phyloP scores from a whole-genome alignment of 2,797 vertebrate genomes.

The Alfaro cultratus region DNA sequence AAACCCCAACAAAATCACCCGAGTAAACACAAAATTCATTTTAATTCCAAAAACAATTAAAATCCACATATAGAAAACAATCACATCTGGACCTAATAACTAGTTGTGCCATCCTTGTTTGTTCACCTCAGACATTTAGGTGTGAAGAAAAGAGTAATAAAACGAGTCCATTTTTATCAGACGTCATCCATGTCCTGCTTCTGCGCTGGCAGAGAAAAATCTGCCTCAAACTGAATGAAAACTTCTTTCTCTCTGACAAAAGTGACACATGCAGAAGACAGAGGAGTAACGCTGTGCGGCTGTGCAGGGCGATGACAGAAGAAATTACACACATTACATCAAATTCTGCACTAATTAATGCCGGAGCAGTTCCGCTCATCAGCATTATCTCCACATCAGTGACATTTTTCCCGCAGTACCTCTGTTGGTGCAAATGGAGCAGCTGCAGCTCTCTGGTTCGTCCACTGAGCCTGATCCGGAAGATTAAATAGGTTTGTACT shows the following conservation, averaged over 20 bases:
- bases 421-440: conserved; percentile 11
- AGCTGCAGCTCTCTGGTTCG: conserved; percentile 7
- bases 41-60: no score
- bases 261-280: neutral
- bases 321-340: conserved; percentile 15
- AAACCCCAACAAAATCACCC: accelerated
- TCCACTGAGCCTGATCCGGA: conserved; percentile 14
- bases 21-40: neutral
- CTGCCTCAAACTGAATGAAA: conserved; percentile 18
- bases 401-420: neutral
- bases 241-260: conserved; percentile 6
- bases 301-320: conserved; percentile 23
- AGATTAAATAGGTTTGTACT: conserved; percentile 57
- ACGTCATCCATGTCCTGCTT: conserved; percentile 31
- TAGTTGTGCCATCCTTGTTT: neutral
- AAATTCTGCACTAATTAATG: conserved; percentile 17
- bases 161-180: neutral
- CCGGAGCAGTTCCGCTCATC: conserved; percentile 13
- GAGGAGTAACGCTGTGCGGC: neutral
- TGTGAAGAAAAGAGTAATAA: no score
- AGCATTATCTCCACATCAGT: conserved; percentile 17
- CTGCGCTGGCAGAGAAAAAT: conserved; percentile 21
- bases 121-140: neutral
- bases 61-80: no score
- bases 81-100: neutral